Conservation (phyloP, 2,797 vertebrate species). For the Cirrhinus mrigala region DNA sequence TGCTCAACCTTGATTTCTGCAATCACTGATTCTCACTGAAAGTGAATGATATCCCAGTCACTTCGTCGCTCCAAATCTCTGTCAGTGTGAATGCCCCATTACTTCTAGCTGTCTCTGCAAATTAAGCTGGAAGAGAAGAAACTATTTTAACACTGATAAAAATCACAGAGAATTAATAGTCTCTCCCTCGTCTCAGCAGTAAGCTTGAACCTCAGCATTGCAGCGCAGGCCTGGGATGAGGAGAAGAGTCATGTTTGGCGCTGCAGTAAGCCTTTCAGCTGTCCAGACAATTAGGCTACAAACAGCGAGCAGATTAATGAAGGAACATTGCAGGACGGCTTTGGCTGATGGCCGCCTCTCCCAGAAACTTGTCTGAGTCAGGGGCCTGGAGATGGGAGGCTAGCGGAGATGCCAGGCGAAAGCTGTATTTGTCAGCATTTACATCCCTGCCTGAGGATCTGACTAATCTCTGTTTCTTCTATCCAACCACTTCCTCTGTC, state of each 20-base stretch:
- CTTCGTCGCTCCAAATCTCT: background rate
- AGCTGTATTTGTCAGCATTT: constrained; percentile 47
- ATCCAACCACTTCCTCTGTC: constrained; percentile 16
- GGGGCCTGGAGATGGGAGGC: constrained; percentile 13
- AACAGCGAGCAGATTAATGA: constrained; percentile 56
- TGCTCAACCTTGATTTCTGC: background rate
- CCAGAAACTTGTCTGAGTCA: constrained; percentile 45
- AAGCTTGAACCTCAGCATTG: background rate
- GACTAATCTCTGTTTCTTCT: constrained; percentile 33
- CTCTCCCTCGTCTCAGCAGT: background rate
- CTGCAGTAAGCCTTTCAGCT: constrained; percentile 32
- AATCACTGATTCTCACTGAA: background rate
- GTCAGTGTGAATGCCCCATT: background rate
- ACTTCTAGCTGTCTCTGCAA: constrained; percentile 14
- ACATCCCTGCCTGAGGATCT: constrained; percentile 16
- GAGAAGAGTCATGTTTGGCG: constrained; percentile 12
- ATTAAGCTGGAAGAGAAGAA: background rate
- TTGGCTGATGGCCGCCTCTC: constrained; percentile 30
- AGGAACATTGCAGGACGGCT: constrained; percentile 13
- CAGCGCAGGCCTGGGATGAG: background rate
- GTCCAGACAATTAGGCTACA: constrained; percentile 54
- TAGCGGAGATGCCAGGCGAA: constrained; percentile 4
- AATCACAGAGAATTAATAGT: background rate
- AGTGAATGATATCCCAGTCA: background rate
- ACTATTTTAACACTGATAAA: constrained; percentile 31